phyloP scores from a whole-genome alignment of 1,140 invertebrate species.

The Leptinotarsa undecemlineata region DNA sequence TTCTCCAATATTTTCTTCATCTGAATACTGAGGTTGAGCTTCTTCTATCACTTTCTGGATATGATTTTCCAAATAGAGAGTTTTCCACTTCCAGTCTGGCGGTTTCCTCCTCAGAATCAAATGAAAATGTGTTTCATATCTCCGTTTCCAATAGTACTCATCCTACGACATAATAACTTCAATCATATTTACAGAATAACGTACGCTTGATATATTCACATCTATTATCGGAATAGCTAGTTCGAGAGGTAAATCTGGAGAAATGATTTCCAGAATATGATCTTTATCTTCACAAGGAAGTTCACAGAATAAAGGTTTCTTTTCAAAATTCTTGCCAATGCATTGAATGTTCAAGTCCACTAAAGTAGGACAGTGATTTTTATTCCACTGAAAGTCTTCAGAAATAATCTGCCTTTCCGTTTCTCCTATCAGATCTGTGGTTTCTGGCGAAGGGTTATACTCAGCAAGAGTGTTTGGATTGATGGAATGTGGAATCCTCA shows the following conservation, averaged over 20 bases:
- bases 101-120: slow-evolving; percentile 32
- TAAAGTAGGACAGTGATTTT: slow-evolving; percentile 39
- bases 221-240: slow-evolving; percentile 46
- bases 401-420: slow-evolving; percentile 38
- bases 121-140: slow-evolving; percentile 45
- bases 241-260: slow-evolving; percentile 42
- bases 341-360: slow-evolving; percentile 41
- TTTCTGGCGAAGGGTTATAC: slow-evolving; percentile 39
- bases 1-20: slow-evolving; percentile 50
- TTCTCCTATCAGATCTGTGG: slow-evolving; percentile 38
- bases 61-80: slow-evolving; percentile 50
- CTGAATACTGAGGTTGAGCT: slow-evolving; percentile 50
- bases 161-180: slow-evolving; percentile 36
- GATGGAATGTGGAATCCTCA: slow-evolving; percentile 45
- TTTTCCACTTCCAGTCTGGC: slow-evolving; percentile 50
- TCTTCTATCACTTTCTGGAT: slow-evolving; percentile 50
- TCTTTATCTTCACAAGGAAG: slow-evolving; percentile 46
- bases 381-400: slow-evolving; percentile 47
- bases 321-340: slow-evolving; percentile 44
- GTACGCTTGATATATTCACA: slow-evolving; percentile 30
- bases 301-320: slow-evolving; percentile 43
- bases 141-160: slow-evolving; percentile 52
- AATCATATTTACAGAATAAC: neutral
- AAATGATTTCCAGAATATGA: slow-evolving; percentile 44
- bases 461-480: slow-evolving; percentile 35